Percentiles rank a stretch among this genome's conserved stretches.
phyloP scores from a whole-genome alignment of 2,888 invertebrate genomes.

The Nymphalis urticae region DNA sequence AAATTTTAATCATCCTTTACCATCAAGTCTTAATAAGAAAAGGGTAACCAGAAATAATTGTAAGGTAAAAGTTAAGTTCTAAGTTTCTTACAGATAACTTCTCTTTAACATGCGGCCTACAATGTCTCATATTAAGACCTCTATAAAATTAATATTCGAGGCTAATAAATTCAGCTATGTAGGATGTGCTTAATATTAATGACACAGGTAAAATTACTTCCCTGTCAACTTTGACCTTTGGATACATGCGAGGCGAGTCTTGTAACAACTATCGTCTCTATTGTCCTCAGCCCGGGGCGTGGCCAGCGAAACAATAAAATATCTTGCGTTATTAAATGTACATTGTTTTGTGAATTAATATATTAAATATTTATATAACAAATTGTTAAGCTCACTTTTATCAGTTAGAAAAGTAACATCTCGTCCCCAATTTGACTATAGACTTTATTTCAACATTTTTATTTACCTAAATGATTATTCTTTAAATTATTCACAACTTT shows the following conservation, averaged over 20 bases:
- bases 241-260: constrained; percentile 21
- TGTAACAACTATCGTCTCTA: constrained; percentile 21
- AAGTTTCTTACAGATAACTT: background rate
- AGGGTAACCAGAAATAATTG: too few species aligned
- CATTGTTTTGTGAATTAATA: background rate
- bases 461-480: too few species aligned
- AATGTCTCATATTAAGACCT: constrained; percentile 1
- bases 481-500: too few species aligned
- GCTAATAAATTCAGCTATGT: constrained; percentile 18
- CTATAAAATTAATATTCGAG: constrained; percentile 18
- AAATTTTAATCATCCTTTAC: too few species aligned
- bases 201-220: constrained; percentile 34
- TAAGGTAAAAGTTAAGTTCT: too few species aligned
- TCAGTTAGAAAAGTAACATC: too few species aligned
- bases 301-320: constrained; percentile 7
- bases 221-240: constrained; percentile 31
- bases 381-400: too few species aligned
- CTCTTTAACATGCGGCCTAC: background rate
- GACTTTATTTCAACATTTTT: too few species aligned
- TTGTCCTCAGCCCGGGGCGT: constrained; percentile 21
- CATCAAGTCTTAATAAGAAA: too few species aligned
- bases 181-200: constrained; percentile 22
- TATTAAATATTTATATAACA: background rate
- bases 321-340: constrained; percentile 2
- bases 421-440: too few species aligned